phyloP scores from a whole-genome alignment of 1,140 invertebrate species.

The Drosophila arizonae region DNA sequence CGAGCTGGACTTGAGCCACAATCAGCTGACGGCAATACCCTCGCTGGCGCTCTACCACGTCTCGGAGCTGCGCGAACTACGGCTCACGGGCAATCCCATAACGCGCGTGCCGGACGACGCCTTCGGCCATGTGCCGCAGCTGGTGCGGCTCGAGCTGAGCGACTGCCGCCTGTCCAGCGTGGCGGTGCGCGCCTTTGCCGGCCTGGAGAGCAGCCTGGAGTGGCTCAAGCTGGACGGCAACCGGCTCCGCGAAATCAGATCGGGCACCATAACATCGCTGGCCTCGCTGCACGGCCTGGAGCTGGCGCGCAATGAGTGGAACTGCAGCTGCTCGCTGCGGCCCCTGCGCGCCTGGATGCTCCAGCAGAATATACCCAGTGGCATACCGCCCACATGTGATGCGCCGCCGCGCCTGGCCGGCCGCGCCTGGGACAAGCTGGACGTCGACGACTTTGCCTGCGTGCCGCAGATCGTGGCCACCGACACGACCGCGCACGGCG shows the following conservation, averaged over 20 bases:
- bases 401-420: conserved; percentile 85
- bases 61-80: conserved; percentile 89
- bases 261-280: conserved; percentile 87
- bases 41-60: conserved; percentile 88
- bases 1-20: conserved; percentile 90
- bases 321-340: conserved; percentile 90
- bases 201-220: conserved; percentile 88
- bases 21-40: conserved; percentile 87
- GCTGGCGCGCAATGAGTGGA: conserved; percentile 90
- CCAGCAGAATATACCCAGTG: conserved; percentile 88
- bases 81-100: conserved; percentile 89
- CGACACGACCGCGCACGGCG: conserved; percentile 84
- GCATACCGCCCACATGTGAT: conserved; percentile 87
- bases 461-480: conserved; percentile 86
- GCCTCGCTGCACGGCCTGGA: conserved; percentile 89
- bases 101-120: conserved; percentile 87
- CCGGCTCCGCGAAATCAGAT: conserved; percentile 86
- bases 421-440: conserved; percentile 89
- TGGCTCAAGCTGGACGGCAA: conserved; percentile 91
- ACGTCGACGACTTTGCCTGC: conserved; percentile 91
- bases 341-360: conserved; percentile 91
- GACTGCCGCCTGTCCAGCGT: conserved; percentile 87
- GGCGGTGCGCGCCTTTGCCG: conserved; percentile 88
- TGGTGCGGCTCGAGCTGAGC: conserved; percentile 89
- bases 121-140: conserved; percentile 87